Evolutionary conservation across 2,797 vertebrate species (phyloP), one percentile per base, ranked within the genome.

Genomic region (Pseudochromis fuscus): DNA sequence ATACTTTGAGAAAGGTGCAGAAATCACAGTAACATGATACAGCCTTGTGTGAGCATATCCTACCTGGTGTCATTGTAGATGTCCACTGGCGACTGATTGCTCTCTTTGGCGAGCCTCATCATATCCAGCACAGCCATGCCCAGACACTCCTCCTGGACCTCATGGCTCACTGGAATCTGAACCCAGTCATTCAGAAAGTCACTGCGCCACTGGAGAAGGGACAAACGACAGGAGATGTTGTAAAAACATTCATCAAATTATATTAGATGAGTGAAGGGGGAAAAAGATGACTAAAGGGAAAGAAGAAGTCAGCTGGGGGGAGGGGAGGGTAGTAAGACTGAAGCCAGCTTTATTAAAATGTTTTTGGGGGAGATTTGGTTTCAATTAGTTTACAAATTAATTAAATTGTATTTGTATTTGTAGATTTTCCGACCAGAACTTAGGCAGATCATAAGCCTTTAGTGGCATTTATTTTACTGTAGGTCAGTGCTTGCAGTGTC

Each of bases 41-140:
- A 6, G 4, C 21, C 4, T 15, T 19, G 35, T 4, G 33, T 25
- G 13, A 53, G 1, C 3, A 10, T 11, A 18, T 58, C 52, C 81
- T 89, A 99, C 98, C 98, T 99, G 91, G 91, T 88, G 55, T 94
- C 91, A 70, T 95, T 96, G 91, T 96, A 99, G 87, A 99, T 90
- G 72, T 95, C 94, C 70, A 98, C 87, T 1, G 96, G 96, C 0
- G 96, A 96, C 79, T 94, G 94, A 60, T 91, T 90, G 5, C 88
- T 95, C 83, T 98, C 96, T 92, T 97, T 98, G 55, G 97, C 98
- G 40, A 98, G 92, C 82, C 97, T 95, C 97, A 99, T 97, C 94
- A 99, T 98, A 90, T 99, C 98, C 59, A 99, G 87, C 68, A 98
- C 97, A 0, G 97, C 98, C 96, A 99, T 95, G 25, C 98, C 98